Percentiles rank a stretch among this genome's conserved stretches.
phyloP scores from a whole-genome alignment of 64 coral and sea anemone species.

The Stichodactyla helianthus region DNA sequence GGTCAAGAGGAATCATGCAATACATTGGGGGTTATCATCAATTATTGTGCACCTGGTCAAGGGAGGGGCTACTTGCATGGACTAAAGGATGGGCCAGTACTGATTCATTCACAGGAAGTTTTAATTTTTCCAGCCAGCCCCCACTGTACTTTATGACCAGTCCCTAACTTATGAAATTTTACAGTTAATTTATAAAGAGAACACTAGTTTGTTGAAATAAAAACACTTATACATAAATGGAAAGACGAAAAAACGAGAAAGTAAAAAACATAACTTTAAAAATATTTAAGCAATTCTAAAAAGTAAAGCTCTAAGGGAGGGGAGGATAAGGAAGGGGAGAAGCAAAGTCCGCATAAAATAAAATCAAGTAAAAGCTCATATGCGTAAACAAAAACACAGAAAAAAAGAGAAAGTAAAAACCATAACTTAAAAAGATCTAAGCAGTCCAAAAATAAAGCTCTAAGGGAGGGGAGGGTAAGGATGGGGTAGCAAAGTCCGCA shows the following conservation, averaged over 20 bases:
- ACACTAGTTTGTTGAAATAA: too few species aligned
- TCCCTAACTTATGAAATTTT: too few species aligned
- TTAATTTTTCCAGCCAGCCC: too few species aligned
- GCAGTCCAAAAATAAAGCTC: not conserved
- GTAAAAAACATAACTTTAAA: not conserved
- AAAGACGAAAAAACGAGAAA: not conserved
- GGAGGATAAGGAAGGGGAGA: not conserved
- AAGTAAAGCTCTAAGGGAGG: not conserved
- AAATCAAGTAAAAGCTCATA: too few species aligned
- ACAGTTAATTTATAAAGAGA: too few species aligned
- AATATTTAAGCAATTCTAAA: not conserved
- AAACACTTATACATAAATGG: not conserved
- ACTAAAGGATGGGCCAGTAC: too few species aligned
- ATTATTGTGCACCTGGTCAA: too few species aligned
- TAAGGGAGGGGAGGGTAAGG: not conserved
- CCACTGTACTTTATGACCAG: too few species aligned
- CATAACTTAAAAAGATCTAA: not conserved
- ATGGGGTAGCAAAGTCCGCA: not conserved
- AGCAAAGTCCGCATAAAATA: not conserved
- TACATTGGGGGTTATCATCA: too few species aligned
- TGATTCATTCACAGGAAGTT: too few species aligned
- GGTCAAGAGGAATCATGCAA: too few species aligned
- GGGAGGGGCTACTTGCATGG: too few species aligned
- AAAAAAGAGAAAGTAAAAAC: not conserved
- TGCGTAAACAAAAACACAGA: not conserved